Evolutionary conservation across 2,797 vertebrate species (phyloP).

Genomic region (Callimico goeldii): DNA sequence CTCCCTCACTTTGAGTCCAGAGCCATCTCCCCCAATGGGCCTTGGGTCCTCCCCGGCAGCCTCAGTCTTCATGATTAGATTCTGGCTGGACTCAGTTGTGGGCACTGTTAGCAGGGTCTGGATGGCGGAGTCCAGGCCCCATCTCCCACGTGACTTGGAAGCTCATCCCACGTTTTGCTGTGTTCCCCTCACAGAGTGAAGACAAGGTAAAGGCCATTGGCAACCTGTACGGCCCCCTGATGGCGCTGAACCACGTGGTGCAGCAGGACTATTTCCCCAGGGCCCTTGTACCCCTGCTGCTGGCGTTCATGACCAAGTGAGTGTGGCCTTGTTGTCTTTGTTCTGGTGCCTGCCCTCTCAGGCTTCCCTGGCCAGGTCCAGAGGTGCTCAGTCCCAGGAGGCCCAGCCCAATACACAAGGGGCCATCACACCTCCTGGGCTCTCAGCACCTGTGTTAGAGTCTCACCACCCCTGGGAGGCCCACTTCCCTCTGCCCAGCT

Average conservation of each 20-base stretch:
- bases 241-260: conserved; percentile 92
- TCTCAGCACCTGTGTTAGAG: neutral
- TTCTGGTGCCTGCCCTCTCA: accelerated
- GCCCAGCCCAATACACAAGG: neutral
- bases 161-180: neutral
- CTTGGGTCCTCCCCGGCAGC: neutral
- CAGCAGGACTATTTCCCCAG: conserved; percentile 96
- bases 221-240: conserved; percentile 93
- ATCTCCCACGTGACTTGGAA: neutral
- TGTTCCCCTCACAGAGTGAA: conserved; percentile 89
- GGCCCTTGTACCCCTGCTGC: conserved; percentile 90
- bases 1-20: neutral
- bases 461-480: neutral
- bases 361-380: neutral
- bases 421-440: neutral
- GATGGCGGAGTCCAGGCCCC: neutral
- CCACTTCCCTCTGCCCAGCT: neutral
- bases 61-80: neutral
- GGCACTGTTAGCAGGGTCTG: too few species aligned
- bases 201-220: conserved; percentile 93
- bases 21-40: accelerated
- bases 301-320: conserved; percentile 94
- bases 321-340: conserved; percentile 38
- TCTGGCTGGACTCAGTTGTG: accelerated
- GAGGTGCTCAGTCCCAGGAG: too few species aligned